These are phyloP conservation scores for Stegana nigrithorax DNA, from an alignment of 2,888 invertebrate species.

Conservation along the genomic window DNA sequence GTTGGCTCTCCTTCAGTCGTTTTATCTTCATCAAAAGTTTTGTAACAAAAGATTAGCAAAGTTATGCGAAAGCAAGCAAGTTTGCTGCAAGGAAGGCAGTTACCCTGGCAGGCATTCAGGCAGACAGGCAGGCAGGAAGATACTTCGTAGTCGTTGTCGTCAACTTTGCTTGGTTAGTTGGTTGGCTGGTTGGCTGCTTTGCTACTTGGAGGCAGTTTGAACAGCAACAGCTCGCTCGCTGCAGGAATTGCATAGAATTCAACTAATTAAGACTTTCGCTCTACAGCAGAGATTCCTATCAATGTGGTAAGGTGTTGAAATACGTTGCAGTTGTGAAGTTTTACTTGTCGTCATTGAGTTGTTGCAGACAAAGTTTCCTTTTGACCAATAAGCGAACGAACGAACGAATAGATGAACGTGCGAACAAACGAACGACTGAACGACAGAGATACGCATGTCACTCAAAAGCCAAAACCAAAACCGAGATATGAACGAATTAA, in stretches of 20 bases:
- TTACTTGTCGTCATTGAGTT: not conserved
- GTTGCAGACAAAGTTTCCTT: not conserved
- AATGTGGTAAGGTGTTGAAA: conserved; percentile 55
- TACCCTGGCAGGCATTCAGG: too few relatives aligned
- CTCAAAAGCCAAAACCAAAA: not conserved
- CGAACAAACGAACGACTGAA: not conserved
- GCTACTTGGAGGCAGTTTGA: too few relatives aligned
- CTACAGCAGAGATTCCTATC: conserved; percentile 48
- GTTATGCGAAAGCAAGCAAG: conserved; percentile 43
- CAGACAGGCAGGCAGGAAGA: too few relatives aligned
- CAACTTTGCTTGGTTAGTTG: not conserved
- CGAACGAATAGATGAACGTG: not conserved
- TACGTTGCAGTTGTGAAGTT: not conserved
- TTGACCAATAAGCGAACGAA: too few relatives aligned
- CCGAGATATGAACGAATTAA: not conserved
- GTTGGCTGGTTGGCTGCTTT: too few relatives aligned
- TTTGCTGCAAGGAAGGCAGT: not conserved
- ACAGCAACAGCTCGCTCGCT: conserved; percentile 7
- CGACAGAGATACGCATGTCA: too few relatives aligned
- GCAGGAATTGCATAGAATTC: conserved; percentile 53
- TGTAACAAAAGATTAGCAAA: conserved; percentile 56
- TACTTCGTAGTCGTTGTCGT: not conserved
- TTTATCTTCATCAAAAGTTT: conserved; percentile 57
- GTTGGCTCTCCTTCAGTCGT: conserved; percentile 32
- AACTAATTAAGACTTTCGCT: conserved; percentile 51